Base-by-base conservation (phyloP, 2,888 invertebrate species). In the Lepidochrysops patricia region DNA sequence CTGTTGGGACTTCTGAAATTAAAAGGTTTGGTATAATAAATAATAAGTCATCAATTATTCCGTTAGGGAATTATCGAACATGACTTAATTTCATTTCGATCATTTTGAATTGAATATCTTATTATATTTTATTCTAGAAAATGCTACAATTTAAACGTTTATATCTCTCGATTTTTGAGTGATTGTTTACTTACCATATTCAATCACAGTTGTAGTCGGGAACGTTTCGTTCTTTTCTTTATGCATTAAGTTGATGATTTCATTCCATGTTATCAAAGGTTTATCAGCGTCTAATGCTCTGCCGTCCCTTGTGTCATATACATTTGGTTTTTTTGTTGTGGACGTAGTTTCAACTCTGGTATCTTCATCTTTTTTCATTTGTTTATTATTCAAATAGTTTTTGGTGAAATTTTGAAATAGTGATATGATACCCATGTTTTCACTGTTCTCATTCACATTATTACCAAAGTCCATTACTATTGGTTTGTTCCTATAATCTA, bases 401-500 rank as follows among this genome's bases (percentile, higher is more conserved):
- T 84, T 86, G 0, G 90, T 89, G 57, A 90, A 87, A 70, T 91
- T 91, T 67, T 90, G 89, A 66, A 92, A 91, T 50, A 92, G 82
- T 19, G 92, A 91, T 67, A 91, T 90, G 61, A 92, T 91, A 57
- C 92, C 92, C 80, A 91, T 88, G 69, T 91, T 91, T 72, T 92
- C 91, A 37, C 83, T 82, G 64, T 88, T 82, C 67, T 88, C 87
- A 62, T 89, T 86, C 0, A 86, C 82, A 66, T 89, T 88, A 63
- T 80, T 88, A 2, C 85, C 79, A 64, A 81, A 86, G 64, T 87
- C 78, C 84, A 86, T 83, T 54, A 81, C 77, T 34, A 85, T 70
- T 60, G 82, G 84, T 63, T 82, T 81, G 62, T 77, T 80, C 2
- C 74, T 59, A 57, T 73, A 71, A 61, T 72, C 75, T 25, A 69